phyloP scores from a whole-genome alignment of 2,888 invertebrate genomes.

The Venustoraphidia nigricollis region DNA sequence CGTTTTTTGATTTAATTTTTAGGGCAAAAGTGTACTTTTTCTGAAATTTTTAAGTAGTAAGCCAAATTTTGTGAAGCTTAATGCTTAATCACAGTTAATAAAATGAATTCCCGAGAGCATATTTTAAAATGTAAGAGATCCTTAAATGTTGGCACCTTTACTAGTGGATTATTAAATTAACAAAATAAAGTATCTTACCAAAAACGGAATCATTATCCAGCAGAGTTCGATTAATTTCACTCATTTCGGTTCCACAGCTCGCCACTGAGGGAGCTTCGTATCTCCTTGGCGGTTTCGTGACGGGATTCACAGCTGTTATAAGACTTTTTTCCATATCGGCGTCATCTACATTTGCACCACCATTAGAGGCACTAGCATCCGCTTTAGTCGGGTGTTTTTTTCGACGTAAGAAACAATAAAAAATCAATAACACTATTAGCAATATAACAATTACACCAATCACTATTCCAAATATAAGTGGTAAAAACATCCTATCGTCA shows the following conservation, averaged over 20 bases:
- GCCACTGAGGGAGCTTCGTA: slow-evolving; percentile 55
- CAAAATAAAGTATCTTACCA: slow-evolving; percentile 35
- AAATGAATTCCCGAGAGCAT: too few species aligned
- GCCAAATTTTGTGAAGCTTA: too few species aligned
- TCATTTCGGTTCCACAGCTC: slow-evolving; percentile 64
- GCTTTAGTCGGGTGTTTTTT: slow-evolving; percentile 40
- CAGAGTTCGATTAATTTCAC: slow-evolving; percentile 65
- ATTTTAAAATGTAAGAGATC: too few species aligned
- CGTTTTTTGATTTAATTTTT: too few species aligned
- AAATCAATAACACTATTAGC: slow-evolving; percentile 1
- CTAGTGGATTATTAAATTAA: neutral
- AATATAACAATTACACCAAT: slow-evolving; percentile 34
- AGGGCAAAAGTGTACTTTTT: too few species aligned
- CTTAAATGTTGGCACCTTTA: too few species aligned
- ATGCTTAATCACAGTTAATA: too few species aligned
- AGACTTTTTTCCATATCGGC: slow-evolving; percentile 75
- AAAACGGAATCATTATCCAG: slow-evolving; percentile 67
- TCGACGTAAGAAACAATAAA: slow-evolving; percentile 36
- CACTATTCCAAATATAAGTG: slow-evolving; percentile 30
- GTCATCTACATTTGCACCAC: slow-evolving; percentile 55
- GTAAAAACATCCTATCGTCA: slow-evolving; percentile 24
- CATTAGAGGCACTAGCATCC: slow-evolving; percentile 42
- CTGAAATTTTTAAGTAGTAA: too few species aligned
- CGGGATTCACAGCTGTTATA: slow-evolving; percentile 70
- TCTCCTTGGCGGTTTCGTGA: slow-evolving; percentile 66